Percentiles rank a stretch among this genome's conserved stretches.
Evolutionary conservation across 1,140 invertebrate species (phyloP).

Genomic region (Megathymus violae): DNA sequence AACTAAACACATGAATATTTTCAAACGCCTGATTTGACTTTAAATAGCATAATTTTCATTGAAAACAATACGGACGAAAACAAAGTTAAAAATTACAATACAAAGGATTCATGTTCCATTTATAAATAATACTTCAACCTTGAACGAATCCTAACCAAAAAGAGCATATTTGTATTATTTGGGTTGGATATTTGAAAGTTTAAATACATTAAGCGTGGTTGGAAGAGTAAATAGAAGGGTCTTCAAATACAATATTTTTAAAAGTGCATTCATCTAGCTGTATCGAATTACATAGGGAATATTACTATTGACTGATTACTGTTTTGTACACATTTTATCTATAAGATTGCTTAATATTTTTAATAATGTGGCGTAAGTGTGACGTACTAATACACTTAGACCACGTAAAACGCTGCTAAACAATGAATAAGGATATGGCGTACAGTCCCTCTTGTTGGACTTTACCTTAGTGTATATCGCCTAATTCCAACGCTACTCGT

Average conservation of each 20-base stretch:
- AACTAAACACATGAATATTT: background rate
- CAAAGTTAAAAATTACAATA: constrained; percentile 29
- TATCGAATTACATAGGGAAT: background rate
- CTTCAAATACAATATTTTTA: too few species aligned
- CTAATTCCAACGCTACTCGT: too few species aligned
- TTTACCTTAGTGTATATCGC: too few species aligned
- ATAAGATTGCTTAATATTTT: too few species aligned
- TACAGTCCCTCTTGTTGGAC: too few species aligned
- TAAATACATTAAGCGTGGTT: background rate
- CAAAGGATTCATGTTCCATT: constrained; percentile 17
- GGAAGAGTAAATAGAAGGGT: background rate
- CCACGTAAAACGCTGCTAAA: too few species aligned
- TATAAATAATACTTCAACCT: constrained; percentile 16
- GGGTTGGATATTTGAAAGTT: background rate
- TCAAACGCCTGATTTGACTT: background rate
- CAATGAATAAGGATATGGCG: too few species aligned
- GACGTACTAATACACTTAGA: too few species aligned
- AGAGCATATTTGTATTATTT: constrained; percentile 6
- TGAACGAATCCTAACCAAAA: constrained; percentile 4
- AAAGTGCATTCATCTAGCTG: too few species aligned
- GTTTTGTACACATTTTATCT: too few species aligned
- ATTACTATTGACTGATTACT: too few species aligned
- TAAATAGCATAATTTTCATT: constrained; percentile 9
- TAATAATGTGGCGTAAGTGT: too few species aligned
- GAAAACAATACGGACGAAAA: constrained; percentile 12